Evolutionary conservation across 2,113 vertebrate genomes (phyloP), one percentile per base, ranked within the genome.

Genomic region (Calidris pugnax): DNA sequence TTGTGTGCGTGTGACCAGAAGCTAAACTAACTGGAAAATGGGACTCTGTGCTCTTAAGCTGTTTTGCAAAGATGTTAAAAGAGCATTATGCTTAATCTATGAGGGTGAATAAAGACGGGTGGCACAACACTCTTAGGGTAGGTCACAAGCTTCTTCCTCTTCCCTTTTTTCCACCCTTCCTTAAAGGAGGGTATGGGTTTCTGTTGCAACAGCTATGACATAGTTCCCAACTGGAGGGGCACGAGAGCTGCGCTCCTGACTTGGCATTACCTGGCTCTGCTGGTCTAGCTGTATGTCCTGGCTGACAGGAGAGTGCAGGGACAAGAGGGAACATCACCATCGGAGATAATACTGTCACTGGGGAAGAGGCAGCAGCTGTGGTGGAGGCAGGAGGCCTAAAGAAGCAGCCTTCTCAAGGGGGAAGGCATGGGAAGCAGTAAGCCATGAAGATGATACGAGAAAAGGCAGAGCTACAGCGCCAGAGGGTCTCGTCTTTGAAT

Each of bases 291-390:
- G 12, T 32, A 4, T 8, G 8, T 33, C 30, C 76, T 59, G 60
- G 33, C 26, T 78, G 55, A 9, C 39, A 66, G 66, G 39, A 69
- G 59, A n/a, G 68, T 0, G 0, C 41, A 23, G 45, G 3, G 45
- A 16, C 35, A 50, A 62, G 37, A 0, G 1, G 39, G 12, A 63
- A 45, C 1, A 0, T 75, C 26, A 5, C 48, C 0, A 1, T 22
- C 0, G 2, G 69, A 68, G 48, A 27, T 27, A 14, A 14, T 24
- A 7, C 23, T 53, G 57, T 39, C 6, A 0, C 72, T 69, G 43
- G 82, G 37, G 59, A 77, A 30, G 32, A 50, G 10, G 51, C 9
- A 55, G 45, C 51, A 87, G 57, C 66, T 87, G 72, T 0, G 0
- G 35, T 5, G 12, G 47, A 67, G 43, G 43, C n/a, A 43, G 82